Conservation (phyloP, 2,888 invertebrate genomes). For the Scrobipalpa costella region DNA sequence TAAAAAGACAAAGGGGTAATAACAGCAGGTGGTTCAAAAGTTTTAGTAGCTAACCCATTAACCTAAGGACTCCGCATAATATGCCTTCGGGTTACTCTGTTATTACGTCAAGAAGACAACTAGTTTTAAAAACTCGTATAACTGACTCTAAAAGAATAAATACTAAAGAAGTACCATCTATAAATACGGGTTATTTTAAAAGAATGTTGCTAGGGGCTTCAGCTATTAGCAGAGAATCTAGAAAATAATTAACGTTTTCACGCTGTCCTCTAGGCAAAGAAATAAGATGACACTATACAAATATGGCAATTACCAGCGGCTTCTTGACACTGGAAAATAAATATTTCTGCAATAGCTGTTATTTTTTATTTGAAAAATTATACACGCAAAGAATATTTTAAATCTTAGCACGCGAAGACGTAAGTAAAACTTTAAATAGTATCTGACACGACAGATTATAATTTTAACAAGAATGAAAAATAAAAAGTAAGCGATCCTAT, state of each 20-base stretch:
- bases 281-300: conserved; percentile 23
- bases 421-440: neutral
- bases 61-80: conserved; percentile 16
- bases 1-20: neutral
- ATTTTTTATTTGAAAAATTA: neutral
- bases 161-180: conserved; percentile 22
- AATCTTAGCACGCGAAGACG: neutral
- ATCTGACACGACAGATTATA: neutral
- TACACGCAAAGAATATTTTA: neutral
- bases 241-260: conserved; percentile 12
- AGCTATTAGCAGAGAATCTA: conserved; percentile 23
- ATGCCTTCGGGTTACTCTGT: conserved; percentile 20
- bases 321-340: conserved; percentile 5
- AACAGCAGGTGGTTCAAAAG: conserved; percentile 13
- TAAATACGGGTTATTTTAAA: conserved; percentile 20
- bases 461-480: conserved; percentile 1
- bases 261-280: conserved; percentile 1
- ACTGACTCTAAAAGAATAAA: conserved; percentile 14
- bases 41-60: conserved; percentile 1
- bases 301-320: conserved; percentile 7
- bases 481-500: conserved; percentile 1
- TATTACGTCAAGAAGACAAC: conserved; percentile 26
- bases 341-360: neutral
- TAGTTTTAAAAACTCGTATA: conserved; percentile 17
- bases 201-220: conserved; percentile 27